Conservation (phyloP, 1,140 invertebrate species). For the Grapholita molesta region DNA sequence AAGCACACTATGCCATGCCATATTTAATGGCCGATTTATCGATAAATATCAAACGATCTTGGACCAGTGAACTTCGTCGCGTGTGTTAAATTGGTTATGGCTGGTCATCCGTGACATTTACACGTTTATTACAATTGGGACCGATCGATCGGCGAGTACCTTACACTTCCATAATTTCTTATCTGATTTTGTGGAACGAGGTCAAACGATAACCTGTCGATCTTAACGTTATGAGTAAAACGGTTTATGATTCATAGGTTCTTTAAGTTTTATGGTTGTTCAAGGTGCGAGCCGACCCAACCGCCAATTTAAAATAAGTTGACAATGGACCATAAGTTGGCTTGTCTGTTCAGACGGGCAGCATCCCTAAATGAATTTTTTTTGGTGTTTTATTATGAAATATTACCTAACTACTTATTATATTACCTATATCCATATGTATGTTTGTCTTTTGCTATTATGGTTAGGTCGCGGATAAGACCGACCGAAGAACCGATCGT, state of each 20-base stretch:
- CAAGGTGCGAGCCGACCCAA: neutral
- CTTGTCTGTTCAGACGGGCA: neutral
- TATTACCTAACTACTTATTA: too few relatives aligned
- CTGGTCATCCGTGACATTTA: slow-evolving; percentile 27
- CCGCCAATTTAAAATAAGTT: neutral
- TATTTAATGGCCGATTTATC: slow-evolving; percentile 15
- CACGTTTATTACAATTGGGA: slow-evolving; percentile 32
- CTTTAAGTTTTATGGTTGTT: neutral
- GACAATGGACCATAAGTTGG: neutral
- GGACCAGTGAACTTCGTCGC: slow-evolving; percentile 14
- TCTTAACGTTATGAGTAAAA: neutral
- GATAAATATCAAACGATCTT: slow-evolving; percentile 4
- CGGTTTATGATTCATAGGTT: neutral
- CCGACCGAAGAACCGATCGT: too few relatives aligned
- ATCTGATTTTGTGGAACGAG: slow-evolving; percentile 48
- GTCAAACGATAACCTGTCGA: slow-evolving; percentile 29
- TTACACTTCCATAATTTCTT: slow-evolving; percentile 42
- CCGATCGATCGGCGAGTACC: neutral
- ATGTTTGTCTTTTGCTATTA: too few relatives aligned
- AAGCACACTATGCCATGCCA: slow-evolving; percentile 12
- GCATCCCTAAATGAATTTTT: too few relatives aligned
- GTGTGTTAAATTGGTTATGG: slow-evolving; percentile 6
- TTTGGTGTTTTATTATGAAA: too few relatives aligned
- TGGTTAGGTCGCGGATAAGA: too few relatives aligned
- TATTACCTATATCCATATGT: too few relatives aligned